Base-by-base conservation (phyloP, 1,140 invertebrate genomes). In the Pseudomyrmex flavicornis region DNA sequence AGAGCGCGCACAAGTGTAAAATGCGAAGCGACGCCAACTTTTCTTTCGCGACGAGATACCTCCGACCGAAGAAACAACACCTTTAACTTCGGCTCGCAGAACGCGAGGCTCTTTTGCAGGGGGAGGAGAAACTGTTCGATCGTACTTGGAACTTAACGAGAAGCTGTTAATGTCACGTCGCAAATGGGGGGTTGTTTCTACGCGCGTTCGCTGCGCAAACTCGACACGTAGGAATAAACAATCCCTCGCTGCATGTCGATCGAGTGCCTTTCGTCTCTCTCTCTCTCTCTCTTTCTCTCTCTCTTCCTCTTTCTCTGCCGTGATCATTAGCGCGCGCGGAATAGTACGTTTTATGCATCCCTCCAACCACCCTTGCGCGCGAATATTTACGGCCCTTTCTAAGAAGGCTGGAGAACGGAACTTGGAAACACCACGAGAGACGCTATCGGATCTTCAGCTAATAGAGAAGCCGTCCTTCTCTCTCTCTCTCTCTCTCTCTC, bases 331-430 rank as follows among this genome's bases (percentile, higher is more conserved):
- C n/a, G 77, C 84, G 74, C 50, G 52, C 50, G 46, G 76, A 66
- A 72, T 46, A 52, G 68, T 83, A 83, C 77, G 79, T 85, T 84
- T 88, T 79, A 86, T 84, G 80, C 79, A 82, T 35, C 76, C 72
- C 72, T 66, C 75, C 69, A 75, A 46, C 52, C 35, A 35, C 35
- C 5, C 35, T 20, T 2, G n/a, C 48, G 68, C 56, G 68, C 86
- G 85, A 90, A 91, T 91, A 91, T 91, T 88, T 87, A 90, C 87
- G 83, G 88, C 85, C 86, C 68, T 86, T 90, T 69, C 79, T 62
- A 58, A 82, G 72, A 79, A 82, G 76, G 50, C 35, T 35, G 35
- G 22, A 13, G 76, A 52, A 61, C 66, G 66, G 83, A 82, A 84
- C 75, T 69, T 80, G 20, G 65, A 59, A 70, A 20, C 69, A 44